Percentiles rank a stretch among this genome's conserved stretches.
Evolutionary conservation across 2,797 vertebrate genomes (phyloP).

Genomic region (Sebastes itinus): DNA sequence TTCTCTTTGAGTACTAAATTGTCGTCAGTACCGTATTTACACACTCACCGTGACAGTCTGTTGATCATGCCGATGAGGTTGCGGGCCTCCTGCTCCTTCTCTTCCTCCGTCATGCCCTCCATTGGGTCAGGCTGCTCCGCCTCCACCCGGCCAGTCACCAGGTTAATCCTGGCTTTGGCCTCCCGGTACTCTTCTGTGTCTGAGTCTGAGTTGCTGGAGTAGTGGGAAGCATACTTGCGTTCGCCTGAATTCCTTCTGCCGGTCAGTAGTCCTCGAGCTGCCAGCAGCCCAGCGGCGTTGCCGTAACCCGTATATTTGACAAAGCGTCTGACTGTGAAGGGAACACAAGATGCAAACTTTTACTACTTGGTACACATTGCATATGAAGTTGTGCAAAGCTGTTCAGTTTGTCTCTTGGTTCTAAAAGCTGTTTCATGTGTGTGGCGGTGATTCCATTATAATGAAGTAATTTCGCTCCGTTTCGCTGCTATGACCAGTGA

Average conservation of each 20-base stretch:
- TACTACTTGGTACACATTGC: too few species aligned
- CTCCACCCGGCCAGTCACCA: conserved; percentile 89
- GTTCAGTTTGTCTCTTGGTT: neutral
- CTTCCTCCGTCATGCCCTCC: conserved; percentile 91
- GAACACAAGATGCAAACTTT: neutral
- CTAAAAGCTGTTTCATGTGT: neutral
- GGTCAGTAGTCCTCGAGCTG: conserved; percentile 56
- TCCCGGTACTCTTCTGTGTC: conserved; percentile 71
- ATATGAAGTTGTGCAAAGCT: too few species aligned
- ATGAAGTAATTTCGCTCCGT: too few species aligned
- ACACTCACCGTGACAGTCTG: conserved; percentile 60
- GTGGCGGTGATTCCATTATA: too few species aligned
- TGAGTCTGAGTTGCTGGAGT: conserved; percentile 74
- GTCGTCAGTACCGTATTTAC: accelerated
- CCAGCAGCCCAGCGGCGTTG: conserved; percentile 82
- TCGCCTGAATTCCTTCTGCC: conserved; percentile 31
- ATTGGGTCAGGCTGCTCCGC: conserved; percentile 88
- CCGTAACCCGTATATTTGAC: conserved; percentile 85
- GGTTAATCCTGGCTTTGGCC: conserved; percentile 84
- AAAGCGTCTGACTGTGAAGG: conserved; percentile 76
- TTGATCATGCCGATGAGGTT: conserved; percentile 89
- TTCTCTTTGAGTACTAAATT: too few species aligned
- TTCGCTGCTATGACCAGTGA: too few species aligned
- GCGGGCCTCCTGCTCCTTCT: conserved; percentile 89
- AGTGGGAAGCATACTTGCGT: conserved; percentile 45